These are phyloP conservation scores for Steatocranus sp. DNA, from an alignment of 2,797 vertebrate genomes.

Conservation along the genomic window DNA sequence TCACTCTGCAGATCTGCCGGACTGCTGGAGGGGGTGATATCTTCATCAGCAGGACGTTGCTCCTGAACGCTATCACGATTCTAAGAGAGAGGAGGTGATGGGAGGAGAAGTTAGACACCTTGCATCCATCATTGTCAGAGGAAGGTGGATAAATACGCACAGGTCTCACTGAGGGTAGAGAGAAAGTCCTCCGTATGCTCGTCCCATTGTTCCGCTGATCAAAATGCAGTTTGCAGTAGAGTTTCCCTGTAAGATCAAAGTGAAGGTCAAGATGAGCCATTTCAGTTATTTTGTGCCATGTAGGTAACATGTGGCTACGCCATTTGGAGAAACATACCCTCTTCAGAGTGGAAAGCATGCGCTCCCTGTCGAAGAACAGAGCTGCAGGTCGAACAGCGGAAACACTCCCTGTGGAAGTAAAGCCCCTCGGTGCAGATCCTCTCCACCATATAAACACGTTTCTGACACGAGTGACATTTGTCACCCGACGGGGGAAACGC, in stretches of 20 bases:
- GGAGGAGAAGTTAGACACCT: not conserved
- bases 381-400: constrained; percentile 87
- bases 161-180: constrained; percentile 70
- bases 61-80: constrained; percentile 57
- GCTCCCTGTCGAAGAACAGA: constrained; percentile 83
- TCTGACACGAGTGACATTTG: constrained; percentile 88
- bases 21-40: constrained; percentile 52
- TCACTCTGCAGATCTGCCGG: constrained; percentile 62
- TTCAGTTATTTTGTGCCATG: not conserved
- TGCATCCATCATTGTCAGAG: not conserved
- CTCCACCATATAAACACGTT: constrained; percentile 93
- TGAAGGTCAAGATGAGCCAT: not conserved
- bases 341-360: constrained; percentile 86
- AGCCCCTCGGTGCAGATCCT: constrained; percentile 88
- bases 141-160: not conserved
- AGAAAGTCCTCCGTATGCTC: constrained; percentile 77
- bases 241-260: constrained; percentile 78
- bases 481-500: constrained; percentile 81
- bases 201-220: constrained; percentile 80
- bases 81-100: constrained; percentile 50
- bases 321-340: constrained; percentile 72
- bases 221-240: constrained; percentile 96
- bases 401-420: constrained; percentile 96
- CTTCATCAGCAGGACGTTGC: constrained; percentile 44
- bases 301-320: not conserved